A percentile compares a stretch with the other conserved stretches of the same genome.
These are phyloP conservation scores for Diorhabda elongata DNA, from an alignment of 1,140 invertebrate genomes.

Conservation along the genomic window DNA sequence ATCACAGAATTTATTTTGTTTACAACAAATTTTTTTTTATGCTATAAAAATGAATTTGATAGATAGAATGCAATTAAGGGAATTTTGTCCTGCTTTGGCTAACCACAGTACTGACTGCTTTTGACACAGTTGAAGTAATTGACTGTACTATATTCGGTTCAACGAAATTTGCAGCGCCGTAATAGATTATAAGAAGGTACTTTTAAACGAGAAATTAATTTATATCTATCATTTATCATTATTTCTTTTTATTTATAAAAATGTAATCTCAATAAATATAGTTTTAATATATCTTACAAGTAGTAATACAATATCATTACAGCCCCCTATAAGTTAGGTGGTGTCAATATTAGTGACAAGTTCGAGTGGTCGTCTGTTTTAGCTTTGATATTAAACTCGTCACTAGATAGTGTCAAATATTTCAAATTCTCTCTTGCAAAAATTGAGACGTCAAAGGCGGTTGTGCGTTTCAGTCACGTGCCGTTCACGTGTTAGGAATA, in stretches of 20 bases:
- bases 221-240: not conserved
- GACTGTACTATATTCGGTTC: not conserved
- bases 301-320: not conserved
- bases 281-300: not conserved
- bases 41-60: too few species aligned
- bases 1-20: too few species aligned
- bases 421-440: slow-evolving; percentile 8
- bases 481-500: not conserved
- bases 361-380: slow-evolving; percentile 11
- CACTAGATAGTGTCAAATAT: slow-evolving; percentile 19
- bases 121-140: too few species aligned
- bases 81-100: too few species aligned
- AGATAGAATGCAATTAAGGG: too few species aligned
- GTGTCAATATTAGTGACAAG: slow-evolving; percentile 4
- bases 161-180: not conserved
- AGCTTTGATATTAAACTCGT: slow-evolving; percentile 10
- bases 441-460: not conserved
- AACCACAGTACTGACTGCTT: too few species aligned
- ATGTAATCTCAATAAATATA: not conserved
- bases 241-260: not conserved
- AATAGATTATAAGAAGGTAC: not conserved
- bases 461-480: not conserved
- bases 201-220: not conserved
- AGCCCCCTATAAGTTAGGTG: not conserved
- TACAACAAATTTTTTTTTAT: too few species aligned